Evolutionary conservation across 2,888 invertebrate genomes (phyloP).

Genomic region (Anoplius nigerrimus): DNA sequence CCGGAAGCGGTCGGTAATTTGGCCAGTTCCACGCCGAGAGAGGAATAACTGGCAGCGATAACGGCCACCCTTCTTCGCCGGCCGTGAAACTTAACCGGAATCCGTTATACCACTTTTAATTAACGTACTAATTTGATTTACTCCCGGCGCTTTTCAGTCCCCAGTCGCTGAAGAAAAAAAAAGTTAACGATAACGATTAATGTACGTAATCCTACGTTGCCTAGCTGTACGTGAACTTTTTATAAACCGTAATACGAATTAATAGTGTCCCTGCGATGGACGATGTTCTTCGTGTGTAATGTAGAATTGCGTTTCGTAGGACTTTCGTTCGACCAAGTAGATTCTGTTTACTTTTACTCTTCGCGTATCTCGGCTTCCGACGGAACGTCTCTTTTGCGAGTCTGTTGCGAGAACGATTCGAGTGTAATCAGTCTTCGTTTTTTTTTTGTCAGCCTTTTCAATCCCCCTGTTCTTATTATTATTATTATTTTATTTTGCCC

Average conservation of each 20-base stretch:
- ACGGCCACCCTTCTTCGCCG: too few relatives aligned
- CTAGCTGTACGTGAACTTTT: conserved; percentile 55
- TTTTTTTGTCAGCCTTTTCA: neutral
- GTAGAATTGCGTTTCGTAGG: conserved; percentile 58
- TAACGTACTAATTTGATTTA: conserved; percentile 60
- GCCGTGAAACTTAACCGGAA: conserved; percentile 23
- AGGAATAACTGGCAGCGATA: too few relatives aligned
- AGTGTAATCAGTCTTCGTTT: conserved; percentile 23
- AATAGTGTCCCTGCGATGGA: conserved; percentile 45
- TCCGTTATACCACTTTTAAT: conserved; percentile 52
- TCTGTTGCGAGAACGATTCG: conserved; percentile 23
- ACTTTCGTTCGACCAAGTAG: conserved; percentile 21
- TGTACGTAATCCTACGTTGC: conserved; percentile 59
- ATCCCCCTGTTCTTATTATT: too few relatives aligned
- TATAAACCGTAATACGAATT: conserved; percentile 54
- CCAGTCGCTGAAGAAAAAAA: conserved; percentile 48
- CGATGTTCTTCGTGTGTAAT: conserved; percentile 41
- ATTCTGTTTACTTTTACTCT: conserved; percentile 10
- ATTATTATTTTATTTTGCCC: too few relatives aligned
- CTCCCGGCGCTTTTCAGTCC: conserved; percentile 38
- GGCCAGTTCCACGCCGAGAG: too few relatives aligned
- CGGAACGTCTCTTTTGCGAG: neutral
- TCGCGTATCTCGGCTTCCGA: neutral
- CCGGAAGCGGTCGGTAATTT: too few relatives aligned
- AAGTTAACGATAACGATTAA: conserved; percentile 62